Percentiles rank a stretch among this genome's conserved stretches.
phyloP scores from a whole-genome alignment of 1,140 invertebrate species.

The Zaprionus ghesquierei region DNA sequence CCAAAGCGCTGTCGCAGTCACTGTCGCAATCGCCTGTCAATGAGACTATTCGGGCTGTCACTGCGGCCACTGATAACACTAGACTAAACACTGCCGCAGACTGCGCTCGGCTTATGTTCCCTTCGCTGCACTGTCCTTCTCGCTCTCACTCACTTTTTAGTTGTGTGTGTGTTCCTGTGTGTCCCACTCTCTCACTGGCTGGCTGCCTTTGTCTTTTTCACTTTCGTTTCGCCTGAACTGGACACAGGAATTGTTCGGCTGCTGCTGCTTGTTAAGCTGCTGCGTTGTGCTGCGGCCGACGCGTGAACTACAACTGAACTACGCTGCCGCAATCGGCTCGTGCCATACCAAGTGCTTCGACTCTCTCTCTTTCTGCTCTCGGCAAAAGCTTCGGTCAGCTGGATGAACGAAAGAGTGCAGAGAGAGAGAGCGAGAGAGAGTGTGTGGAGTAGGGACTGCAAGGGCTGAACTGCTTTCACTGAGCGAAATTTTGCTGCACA shows the following conservation, averaged over 20 bases:
- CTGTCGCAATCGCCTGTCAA: slow-evolving; percentile 6
- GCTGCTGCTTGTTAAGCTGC: slow-evolving; percentile 7
- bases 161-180: slow-evolving; percentile 1
- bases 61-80: slow-evolving; percentile 45
- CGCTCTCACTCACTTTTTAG: slow-evolving; percentile 4
- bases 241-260: slow-evolving; percentile 32
- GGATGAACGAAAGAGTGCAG: neutral
- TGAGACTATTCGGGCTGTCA: slow-evolving; percentile 17
- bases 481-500: neutral
- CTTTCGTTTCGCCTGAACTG: slow-evolving; percentile 15
- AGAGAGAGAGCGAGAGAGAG: neutral
- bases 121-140: slow-evolving; percentile 10
- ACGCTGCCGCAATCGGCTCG: neutral
- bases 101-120: slow-evolving; percentile 7
- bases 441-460: neutral
- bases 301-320: slow-evolving; percentile 77
- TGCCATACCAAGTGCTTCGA: neutral
- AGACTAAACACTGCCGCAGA: slow-evolving; percentile 40
- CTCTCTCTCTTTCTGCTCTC: neutral
- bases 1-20: neutral
- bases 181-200: neutral
- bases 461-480: slow-evolving; percentile 16
- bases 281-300: slow-evolving; percentile 74
- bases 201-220: slow-evolving; percentile 12
- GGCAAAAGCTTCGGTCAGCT: neutral